Conservation (phyloP, 2,797 vertebrate species). For the Mastacembelus armatus region DNA sequence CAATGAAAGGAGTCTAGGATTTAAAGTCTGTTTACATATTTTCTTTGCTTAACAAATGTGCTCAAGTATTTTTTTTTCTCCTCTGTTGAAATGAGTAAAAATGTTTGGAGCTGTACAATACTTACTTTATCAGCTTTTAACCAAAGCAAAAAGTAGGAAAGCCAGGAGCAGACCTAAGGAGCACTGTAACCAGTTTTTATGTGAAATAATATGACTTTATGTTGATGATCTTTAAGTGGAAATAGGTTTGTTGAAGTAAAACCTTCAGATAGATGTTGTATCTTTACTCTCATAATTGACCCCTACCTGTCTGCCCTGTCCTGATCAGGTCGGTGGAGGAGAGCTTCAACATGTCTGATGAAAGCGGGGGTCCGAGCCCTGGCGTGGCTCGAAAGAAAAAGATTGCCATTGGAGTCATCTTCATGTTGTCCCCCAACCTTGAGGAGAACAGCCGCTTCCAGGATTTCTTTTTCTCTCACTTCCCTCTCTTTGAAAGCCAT, state of each 20-base stretch:
- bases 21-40: not conserved
- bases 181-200: too few relatives aligned
- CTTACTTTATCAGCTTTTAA: too few relatives aligned
- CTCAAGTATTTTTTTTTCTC: not conserved
- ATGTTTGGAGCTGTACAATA: not conserved
- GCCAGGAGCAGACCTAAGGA: too few relatives aligned
- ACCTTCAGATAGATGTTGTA: not conserved
- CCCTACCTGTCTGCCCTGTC: not conserved
- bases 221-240: too few relatives aligned
- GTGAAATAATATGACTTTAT: too few relatives aligned
- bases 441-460: conserved; percentile 96
- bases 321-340: conserved; percentile 93
- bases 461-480: conserved; percentile 99
- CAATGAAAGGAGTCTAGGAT: conserved; percentile 1
- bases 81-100: not conserved
- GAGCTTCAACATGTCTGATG: conserved; percentile 99
- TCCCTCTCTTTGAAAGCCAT: conserved; percentile 99
- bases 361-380: conserved; percentile 90
- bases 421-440: conserved; percentile 90
- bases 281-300: not conserved
- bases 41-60: not conserved
- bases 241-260: not conserved
- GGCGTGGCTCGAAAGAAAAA: conserved; percentile 96
- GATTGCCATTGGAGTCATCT: conserved; percentile 98
- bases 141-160: too few relatives aligned